These are phyloP conservation scores for Drosophila neocordata DNA, from an alignment of 1,140 invertebrate genomes.

Conservation along the genomic window DNA sequence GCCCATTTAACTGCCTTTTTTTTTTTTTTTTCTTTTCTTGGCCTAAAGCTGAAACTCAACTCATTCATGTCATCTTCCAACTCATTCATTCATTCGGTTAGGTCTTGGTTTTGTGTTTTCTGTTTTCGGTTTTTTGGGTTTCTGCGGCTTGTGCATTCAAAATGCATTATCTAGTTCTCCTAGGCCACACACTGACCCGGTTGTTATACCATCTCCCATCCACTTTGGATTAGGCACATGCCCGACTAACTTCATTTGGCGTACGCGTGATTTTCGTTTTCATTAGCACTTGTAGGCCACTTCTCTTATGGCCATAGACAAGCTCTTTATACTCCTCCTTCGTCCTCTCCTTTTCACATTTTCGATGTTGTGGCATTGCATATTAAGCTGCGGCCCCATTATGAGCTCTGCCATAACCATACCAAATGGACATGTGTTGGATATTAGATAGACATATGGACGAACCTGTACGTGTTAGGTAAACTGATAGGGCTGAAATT, in stretches of 20 bases:
- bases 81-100: conserved; percentile 50
- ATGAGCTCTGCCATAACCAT: conserved; percentile 8
- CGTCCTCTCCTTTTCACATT: not conserved
- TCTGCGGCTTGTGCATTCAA: conserved; percentile 43
- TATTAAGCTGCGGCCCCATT: conserved; percentile 16
- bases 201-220: not conserved
- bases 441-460: conserved; percentile 5
- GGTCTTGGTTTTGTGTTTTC: conserved; percentile 12
- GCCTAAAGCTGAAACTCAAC: conserved; percentile 11
- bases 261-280: conserved; percentile 29
- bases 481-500: not conserved
- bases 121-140: conserved; percentile 30
- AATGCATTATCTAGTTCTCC: conserved; percentile 43
- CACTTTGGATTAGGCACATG: conserved; percentile 5
- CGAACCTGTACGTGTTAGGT: not conserved
- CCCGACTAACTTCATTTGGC: conserved; percentile 20
- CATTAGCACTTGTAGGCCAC: conserved; percentile 25
- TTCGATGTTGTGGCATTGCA: conserved; percentile 5
- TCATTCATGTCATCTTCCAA: conserved; percentile 59
- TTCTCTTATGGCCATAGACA: not conserved
- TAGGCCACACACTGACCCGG: conserved; percentile 3
- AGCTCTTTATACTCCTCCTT: not conserved
- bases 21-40: conserved; percentile 24
- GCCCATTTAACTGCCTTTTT: conserved; percentile 46
- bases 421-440: conserved; percentile 3